Evolutionary conservation across 37 sponge, comb jelly and placozoan species (phyloP).

Genomic region (Eunapius fragilis): DNA sequence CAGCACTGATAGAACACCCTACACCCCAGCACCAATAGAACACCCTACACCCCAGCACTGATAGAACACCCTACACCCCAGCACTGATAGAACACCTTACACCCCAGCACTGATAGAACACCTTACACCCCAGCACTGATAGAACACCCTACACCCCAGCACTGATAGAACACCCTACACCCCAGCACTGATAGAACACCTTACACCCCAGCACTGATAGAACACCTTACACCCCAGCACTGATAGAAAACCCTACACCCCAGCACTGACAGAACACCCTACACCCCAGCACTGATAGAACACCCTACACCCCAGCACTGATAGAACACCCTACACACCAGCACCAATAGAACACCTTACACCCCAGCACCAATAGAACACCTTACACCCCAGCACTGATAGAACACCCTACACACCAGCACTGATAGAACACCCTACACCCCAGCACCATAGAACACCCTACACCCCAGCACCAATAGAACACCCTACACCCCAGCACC

Average conservation of each 20-base stretch:
- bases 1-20: no score
- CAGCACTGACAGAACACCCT: background rate
- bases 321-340: background rate
- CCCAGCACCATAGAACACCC: no score
- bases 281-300: background rate
- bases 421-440: background rate
- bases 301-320: no score
- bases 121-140: no score
- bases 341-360: slow-evolving; percentile 16
- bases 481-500: no score
- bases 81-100: no score
- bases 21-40: no score
- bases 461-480: no score
- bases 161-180: background rate
- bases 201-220: background rate
- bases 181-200: slow-evolving; percentile 3
- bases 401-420: background rate
- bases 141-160: no score
- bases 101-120: no score
- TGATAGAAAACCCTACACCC: background rate
- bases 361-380: slow-evolving; percentile 8
- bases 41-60: background rate
- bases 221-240: background rate
- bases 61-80: no score
- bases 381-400: background rate